These are phyloP conservation scores for Pangasius sanitwongsei DNA, from an alignment of 2,797 vertebrate genomes.

Conservation along the genomic window DNA sequence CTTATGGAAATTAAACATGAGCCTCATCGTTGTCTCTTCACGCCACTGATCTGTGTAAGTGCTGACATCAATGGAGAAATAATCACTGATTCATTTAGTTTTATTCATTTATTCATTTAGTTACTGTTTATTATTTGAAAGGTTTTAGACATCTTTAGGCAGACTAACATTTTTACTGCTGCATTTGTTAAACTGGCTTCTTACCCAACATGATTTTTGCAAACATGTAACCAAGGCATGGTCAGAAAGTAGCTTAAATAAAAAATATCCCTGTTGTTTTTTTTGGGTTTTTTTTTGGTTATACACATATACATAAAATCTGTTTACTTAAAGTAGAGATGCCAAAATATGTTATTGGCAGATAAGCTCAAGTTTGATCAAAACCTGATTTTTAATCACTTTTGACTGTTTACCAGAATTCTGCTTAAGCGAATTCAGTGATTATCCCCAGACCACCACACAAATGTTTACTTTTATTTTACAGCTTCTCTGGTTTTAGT, in stretches of 20 bases:
- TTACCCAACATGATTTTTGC: not conserved
- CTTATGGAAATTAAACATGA: not conserved
- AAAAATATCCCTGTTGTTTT: not conserved
- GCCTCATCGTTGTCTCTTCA: not conserved
- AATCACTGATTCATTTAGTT: not conserved
- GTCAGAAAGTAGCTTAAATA: not conserved
- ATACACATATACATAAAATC: not conserved
- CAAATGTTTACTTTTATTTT: not conserved
- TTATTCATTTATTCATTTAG: not conserved
- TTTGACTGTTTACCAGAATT: not conserved
- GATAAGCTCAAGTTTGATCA: too few species aligned
- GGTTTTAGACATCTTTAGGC: not conserved
- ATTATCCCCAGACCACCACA: not conserved
- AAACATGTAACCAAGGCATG: not conserved
- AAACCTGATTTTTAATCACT: not conserved
- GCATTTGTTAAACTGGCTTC: not conserved
- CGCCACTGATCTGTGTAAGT: not conserved
- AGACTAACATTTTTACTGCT: not conserved
- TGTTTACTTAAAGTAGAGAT: not conserved
- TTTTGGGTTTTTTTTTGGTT: too few species aligned
- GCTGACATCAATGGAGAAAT: not conserved
- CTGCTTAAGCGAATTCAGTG: not conserved
- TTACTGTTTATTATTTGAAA: not conserved
- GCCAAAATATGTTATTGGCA: too few species aligned
- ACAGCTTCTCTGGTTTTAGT: not conserved